Base-by-base conservation (phyloP, 2,797 vertebrate species). In the Chaenodraco wilsoni region DNA sequence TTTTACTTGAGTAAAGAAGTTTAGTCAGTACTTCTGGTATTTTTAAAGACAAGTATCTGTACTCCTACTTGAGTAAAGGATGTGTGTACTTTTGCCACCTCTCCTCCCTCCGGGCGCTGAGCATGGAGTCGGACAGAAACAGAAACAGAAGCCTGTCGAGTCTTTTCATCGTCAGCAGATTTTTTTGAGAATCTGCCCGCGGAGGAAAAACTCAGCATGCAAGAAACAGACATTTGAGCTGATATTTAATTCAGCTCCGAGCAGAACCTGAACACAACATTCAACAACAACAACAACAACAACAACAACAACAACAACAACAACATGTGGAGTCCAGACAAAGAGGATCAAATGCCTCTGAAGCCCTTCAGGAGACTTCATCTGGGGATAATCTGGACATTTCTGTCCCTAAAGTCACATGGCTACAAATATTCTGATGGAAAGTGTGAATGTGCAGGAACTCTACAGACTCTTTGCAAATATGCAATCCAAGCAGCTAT, bases 141-240 rank as follows among this genome's bases (percentile, higher is more conserved):
- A 41, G n/a, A 51, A 23, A 41, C n/a, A 16, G 33, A 23, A 6
- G 33, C 12, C 60, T 63, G 60, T 16, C 14, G 60, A 27, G 23
- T 50, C 48, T 21, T 64, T 64, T 63, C 31, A 21, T 5, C 27
- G 17, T 63, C 46, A 40, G 46, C 61, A 50, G 17, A 11, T 51
- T 51, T 21, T 41, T 4, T 4, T 6, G 4, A 9, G 61, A 49
- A 17, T n/a, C 44, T 43, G 45, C 60, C 62, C 51, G 49, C n/a
- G 1, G 62, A 40, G 48, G 62, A 16, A 50, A 27, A 21, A 37
- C 46, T 50, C 61, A 15, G 1, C 12, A 21, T 11, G 3, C 7
- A 23, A 8, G n/a, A 58, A 15, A 21, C 23, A 14, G 16, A 44
- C 44, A 13, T 23, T n/a, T 9, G 0, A 21, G 49, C 62, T 65